phyloP scores from a whole-genome alignment of 1,140 invertebrate species.

The Magallana gigas region DNA sequence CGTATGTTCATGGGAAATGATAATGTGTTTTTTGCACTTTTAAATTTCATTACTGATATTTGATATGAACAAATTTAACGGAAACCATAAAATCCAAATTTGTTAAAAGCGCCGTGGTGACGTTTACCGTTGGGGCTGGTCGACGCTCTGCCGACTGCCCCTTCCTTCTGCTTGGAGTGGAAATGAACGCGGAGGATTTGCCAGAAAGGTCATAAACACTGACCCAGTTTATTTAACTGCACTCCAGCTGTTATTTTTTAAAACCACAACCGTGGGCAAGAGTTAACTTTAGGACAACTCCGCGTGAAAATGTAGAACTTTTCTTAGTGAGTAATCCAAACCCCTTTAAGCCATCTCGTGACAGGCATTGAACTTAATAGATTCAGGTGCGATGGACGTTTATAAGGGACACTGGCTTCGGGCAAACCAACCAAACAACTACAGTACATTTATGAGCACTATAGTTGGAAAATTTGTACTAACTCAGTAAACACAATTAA shows the following conservation, averaged over 20 bases:
- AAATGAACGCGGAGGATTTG: not conserved
- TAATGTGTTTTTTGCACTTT: constrained; percentile 3
- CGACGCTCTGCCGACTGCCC: not conserved
- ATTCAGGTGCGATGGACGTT: not conserved
- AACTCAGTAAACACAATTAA: too few species aligned
- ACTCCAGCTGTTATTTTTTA: not conserved
- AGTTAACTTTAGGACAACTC: not conserved
- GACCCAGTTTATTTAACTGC: not conserved
- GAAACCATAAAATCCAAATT: constrained; percentile 12
- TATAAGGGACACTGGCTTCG: too few species aligned
- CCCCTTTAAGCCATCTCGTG: not conserved
- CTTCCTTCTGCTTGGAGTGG: not conserved
- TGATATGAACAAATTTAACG: constrained; percentile 14
- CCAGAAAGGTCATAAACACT: not conserved
- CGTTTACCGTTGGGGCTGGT: not conserved
- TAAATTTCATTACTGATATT: not conserved
- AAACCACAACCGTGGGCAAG: not conserved
- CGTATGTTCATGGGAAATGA: constrained; percentile 23
- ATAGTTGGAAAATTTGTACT: too few species aligned
- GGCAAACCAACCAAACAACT: too few species aligned
- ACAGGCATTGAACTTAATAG: not conserved
- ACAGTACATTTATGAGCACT: too few species aligned
- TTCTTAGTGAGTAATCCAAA: not conserved
- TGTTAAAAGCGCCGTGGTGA: not conserved
- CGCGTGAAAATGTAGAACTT: not conserved